A percentile compares a stretch with the other conserved stretches of the same genome.
phyloP scores from a whole-genome alignment of 2,797 vertebrate genomes.

The Anas georgica region DNA sequence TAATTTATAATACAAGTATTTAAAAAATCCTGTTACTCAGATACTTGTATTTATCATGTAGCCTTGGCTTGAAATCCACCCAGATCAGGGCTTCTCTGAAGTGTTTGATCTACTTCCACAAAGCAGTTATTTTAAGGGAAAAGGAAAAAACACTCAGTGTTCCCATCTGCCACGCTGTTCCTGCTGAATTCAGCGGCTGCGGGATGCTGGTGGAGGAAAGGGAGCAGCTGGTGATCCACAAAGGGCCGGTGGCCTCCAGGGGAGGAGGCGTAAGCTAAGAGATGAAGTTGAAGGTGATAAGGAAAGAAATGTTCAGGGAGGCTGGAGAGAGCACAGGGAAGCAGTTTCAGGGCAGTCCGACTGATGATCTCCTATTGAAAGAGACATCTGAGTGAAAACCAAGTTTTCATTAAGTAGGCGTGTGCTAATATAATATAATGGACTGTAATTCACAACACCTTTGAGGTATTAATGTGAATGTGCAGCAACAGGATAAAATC shows the following conservation, averaged over 20 bases:
- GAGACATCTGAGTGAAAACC: background rate
- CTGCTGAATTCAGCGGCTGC: background rate
- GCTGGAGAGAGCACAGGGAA: background rate
- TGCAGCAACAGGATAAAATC: background rate
- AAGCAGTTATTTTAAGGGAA: background rate
- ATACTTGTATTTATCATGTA: fast-evolving
- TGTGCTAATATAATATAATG: background rate
- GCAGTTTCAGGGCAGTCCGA: background rate
- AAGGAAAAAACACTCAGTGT: background rate
- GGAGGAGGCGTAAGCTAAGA: background rate
- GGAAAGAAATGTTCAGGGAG: background rate
- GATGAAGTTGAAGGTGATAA: background rate
- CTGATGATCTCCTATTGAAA: background rate
- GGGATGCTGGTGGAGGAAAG: background rate
- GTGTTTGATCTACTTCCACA: background rate
- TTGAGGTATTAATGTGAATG: background rate
- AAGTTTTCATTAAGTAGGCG: background rate
- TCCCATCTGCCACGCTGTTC: background rate
- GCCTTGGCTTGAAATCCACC: background rate
- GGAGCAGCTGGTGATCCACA: background rate
- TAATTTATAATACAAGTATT: background rate
- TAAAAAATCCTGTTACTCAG: fast-evolving
- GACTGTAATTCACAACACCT: background rate
- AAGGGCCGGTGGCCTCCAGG: background rate
- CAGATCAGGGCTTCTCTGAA: background rate